Evolutionary conservation across 2,113 vertebrate species (phyloP).

Genomic region (Hemichromis elongatus): DNA sequence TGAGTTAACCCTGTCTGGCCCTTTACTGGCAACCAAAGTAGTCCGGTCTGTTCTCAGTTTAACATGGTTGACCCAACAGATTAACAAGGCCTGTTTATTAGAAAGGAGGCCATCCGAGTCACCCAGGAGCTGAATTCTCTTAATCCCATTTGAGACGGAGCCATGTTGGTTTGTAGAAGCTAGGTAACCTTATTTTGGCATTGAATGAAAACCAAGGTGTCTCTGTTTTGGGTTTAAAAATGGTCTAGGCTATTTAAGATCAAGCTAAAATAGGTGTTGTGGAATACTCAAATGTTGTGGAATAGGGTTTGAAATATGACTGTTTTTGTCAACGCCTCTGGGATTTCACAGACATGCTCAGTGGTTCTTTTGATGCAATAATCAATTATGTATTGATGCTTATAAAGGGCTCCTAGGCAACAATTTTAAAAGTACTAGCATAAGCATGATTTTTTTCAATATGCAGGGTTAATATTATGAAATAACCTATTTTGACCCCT

Average conservation of each 20-base stretch:
- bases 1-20: not conserved
- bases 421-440: not conserved
- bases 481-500: not conserved
- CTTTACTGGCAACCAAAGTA: not conserved
- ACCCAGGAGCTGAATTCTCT: not conserved
- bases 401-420: not conserved
- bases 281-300: not conserved
- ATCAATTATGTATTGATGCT: not conserved
- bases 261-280: not conserved
- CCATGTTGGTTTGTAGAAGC: not conserved
- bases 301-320: not conserved
- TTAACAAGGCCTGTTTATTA: not conserved
- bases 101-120: not conserved
- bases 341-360: not conserved
- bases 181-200: not conserved
- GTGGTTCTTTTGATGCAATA: not conserved
- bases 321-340: not conserved
- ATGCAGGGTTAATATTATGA: not conserved
- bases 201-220: not conserved
- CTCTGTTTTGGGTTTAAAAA: not conserved
- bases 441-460: not conserved
- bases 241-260: not conserved
- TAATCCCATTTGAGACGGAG: not conserved
- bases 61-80: not conserved
- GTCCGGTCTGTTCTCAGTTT: not conserved